These are phyloP conservation scores for Trochalopteron elliotii DNA, from an alignment of 2,113 vertebrate genomes.

Conservation along the genomic window DNA sequence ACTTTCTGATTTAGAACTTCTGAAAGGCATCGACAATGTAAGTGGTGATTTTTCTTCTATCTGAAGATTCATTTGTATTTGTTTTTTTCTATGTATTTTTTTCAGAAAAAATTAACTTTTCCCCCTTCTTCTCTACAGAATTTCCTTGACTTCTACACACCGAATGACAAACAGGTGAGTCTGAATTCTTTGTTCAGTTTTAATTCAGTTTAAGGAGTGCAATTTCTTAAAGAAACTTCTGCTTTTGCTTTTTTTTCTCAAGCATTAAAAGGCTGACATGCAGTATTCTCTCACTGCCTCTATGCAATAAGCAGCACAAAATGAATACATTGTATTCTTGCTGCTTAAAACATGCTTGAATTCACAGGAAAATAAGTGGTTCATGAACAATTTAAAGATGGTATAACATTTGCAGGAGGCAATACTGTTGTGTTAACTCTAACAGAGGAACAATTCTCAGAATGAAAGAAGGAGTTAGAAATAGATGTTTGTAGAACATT, in stretches of 20 bases:
- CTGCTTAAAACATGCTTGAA: neutral
- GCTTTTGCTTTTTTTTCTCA: neutral
- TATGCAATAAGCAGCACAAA: neutral
- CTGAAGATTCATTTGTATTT: neutral
- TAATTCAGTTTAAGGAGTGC: neutral
- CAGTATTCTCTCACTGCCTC: neutral
- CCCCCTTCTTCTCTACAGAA: neutral
- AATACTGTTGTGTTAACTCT: neutral
- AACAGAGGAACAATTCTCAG: neutral
- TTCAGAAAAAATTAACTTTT: conserved; percentile 3
- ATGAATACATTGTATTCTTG: neutral
- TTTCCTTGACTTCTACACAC: conserved; percentile 35
- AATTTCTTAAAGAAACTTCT: neutral
- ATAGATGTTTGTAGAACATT: neutral
- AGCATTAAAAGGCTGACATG: neutral
- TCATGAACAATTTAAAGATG: neutral
- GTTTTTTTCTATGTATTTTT: neutral
- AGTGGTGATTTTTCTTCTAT: conserved; percentile 33
- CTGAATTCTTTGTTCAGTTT: neutral
- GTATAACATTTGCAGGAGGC: neutral
- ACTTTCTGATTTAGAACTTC: neutral
- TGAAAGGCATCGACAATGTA: conserved; percentile 33
- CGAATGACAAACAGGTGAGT: conserved; percentile 22
- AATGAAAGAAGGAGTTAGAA: neutral
- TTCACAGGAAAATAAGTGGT: neutral